Evolutionary conservation across 2,888 invertebrate genomes (phyloP).

Genomic region (Tenodera sinensis): DNA sequence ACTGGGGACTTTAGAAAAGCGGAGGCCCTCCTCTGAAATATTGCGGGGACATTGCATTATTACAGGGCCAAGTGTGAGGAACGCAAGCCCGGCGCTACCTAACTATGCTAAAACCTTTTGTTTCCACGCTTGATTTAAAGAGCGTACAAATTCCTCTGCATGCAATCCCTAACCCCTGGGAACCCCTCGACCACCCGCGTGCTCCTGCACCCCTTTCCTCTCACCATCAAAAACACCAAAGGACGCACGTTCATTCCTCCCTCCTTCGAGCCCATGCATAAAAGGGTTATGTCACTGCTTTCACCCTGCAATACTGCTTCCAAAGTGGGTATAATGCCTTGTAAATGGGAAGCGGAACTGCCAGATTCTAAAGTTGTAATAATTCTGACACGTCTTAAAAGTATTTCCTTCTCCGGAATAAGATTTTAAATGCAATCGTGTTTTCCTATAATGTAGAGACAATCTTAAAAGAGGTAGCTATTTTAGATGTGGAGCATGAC

Average conservation of each 20-base stretch:
- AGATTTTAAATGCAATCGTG: background rate
- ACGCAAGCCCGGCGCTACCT: background rate
- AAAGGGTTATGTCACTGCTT: background rate
- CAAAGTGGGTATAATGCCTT: background rate
- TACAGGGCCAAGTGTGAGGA: background rate
- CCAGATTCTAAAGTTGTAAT: background rate
- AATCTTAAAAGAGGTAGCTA: too few relatives aligned
- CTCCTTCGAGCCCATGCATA: background rate
- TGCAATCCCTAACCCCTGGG: background rate
- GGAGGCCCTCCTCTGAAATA: background rate
- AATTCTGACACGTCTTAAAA: background rate
- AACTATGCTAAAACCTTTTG: conserved; percentile 21
- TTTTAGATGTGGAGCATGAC: too few relatives aligned
- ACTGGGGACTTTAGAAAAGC: conserved; percentile 9
- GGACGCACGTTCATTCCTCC: background rate
- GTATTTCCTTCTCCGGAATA: too few relatives aligned
- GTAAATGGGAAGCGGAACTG: background rate
- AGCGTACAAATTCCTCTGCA: conserved; percentile 24
- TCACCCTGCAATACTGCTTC: background rate
- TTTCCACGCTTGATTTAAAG: conserved; percentile 27
- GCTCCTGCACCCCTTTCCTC: background rate
- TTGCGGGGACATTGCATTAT: conserved; percentile 6
- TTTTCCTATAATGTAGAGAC: background rate
- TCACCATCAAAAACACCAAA: background rate
- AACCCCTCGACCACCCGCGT: background rate